phyloP scores from a whole-genome alignment of 2,113 vertebrate genomes.

The Urocynchramus pylzowi region DNA sequence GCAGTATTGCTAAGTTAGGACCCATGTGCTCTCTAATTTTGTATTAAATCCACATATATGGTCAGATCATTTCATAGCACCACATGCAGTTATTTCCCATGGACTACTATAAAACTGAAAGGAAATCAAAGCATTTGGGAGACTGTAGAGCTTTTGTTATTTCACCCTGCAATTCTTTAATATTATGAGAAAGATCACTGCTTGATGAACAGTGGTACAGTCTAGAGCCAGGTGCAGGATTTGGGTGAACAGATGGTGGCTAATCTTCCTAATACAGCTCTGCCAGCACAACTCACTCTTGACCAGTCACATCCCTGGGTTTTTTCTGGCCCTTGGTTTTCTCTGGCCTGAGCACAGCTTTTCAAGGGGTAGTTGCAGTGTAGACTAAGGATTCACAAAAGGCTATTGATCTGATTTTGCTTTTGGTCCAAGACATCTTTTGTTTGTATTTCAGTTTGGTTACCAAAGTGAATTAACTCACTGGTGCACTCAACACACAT shows the following conservation, averaged over 20 bases:
- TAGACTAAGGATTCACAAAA: background rate
- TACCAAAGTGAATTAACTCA: background rate
- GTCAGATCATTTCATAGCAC: background rate
- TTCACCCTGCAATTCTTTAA: background rate
- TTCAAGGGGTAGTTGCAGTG: background rate
- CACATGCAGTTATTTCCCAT: background rate
- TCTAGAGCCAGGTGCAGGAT: constrained; percentile 41
- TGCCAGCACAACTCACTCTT: constrained; percentile 35
- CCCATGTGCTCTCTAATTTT: background rate
- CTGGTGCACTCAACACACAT: background rate
- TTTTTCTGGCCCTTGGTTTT: background rate
- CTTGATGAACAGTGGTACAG: background rate
- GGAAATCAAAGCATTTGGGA: background rate
- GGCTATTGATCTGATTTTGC: constrained; percentile 4
- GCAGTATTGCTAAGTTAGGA: background rate
- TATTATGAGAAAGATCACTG: background rate
- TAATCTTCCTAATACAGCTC: constrained; percentile 39
- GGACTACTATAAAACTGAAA: background rate
- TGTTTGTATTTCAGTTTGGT: background rate
- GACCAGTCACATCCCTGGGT: background rate
- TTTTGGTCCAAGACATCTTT: background rate
- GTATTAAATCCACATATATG: background rate
- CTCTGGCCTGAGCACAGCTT: background rate
- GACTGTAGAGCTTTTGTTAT: background rate
- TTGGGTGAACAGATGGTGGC: constrained; percentile 47